Conservation (phyloP, 2,888 invertebrate species). For the Cybosia mesomella region DNA sequence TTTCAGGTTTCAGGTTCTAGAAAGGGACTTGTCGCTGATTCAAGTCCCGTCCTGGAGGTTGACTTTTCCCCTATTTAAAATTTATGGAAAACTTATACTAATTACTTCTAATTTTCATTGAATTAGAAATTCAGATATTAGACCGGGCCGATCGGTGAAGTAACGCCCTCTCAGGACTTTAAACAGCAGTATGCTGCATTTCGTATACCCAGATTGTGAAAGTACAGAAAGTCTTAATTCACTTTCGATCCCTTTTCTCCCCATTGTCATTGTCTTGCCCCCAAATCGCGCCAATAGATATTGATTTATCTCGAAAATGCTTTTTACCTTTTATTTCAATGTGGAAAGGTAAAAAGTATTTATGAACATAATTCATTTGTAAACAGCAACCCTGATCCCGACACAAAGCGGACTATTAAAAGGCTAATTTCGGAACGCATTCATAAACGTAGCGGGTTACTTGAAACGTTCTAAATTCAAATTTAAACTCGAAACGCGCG, state of each 20-base stretch:
- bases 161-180: no score
- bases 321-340: slow-evolving; percentile 23
- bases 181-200: no score
- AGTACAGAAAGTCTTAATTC: background rate
- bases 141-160: no score
- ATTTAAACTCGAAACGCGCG: slow-evolving; percentile 50
- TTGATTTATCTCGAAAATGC: slow-evolving; percentile 26
- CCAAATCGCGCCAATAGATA: background rate
- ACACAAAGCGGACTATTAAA: slow-evolving; percentile 58
- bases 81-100: no score
- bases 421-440: slow-evolving; percentile 64
- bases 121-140: no score
- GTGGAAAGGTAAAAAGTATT: slow-evolving; percentile 9
- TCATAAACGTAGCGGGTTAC: slow-evolving; percentile 56
- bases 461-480: slow-evolving; percentile 57
- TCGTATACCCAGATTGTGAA: background rate
- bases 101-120: no score
- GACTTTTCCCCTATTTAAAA: no score
- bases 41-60: no score
- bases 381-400: slow-evolving; percentile 40
- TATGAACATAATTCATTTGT: slow-evolving; percentile 43
- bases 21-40: no score
- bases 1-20: no score
- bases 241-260: background rate
- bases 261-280: background rate